phyloP scores from a whole-genome alignment of 2,113 vertebrate species.

The Rhegmatorhina hoffmannsi region DNA sequence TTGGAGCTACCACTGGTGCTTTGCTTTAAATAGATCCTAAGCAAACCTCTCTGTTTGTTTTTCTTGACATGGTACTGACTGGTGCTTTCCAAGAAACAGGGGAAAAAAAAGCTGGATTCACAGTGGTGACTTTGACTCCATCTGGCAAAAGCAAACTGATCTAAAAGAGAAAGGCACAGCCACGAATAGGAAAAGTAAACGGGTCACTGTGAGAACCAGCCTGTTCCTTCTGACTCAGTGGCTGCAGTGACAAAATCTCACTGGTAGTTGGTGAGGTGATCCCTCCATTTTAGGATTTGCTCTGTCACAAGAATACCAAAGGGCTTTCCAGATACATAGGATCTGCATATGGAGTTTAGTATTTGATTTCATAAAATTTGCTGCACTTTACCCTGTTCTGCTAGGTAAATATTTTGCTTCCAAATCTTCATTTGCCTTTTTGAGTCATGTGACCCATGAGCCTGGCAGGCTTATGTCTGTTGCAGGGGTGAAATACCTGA shows the following conservation, averaged over 20 bases:
- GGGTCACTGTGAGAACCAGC: neutral
- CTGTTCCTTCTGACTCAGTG: neutral
- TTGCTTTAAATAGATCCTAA: conserved; percentile 72
- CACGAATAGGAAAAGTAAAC: conserved; percentile 5
- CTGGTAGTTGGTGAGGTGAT: neutral
- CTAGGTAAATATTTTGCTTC: conserved; percentile 14
- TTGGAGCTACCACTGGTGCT: conserved; percentile 48
- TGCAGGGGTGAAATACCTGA: neutral
- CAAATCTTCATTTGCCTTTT: neutral
- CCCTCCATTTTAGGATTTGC: neutral
- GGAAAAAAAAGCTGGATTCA: conserved; percentile 47
- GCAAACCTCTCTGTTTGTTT: conserved; percentile 75
- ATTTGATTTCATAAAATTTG: conserved; percentile 6
- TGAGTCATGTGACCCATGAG: neutral
- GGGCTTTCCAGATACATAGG: neutral
- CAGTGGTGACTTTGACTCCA: conserved; percentile 66
- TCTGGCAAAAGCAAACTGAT: conserved; percentile 42
- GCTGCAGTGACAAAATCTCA: neutral
- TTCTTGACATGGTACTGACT: conserved; percentile 74
- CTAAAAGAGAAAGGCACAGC: conserved; percentile 40
- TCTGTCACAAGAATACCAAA: neutral
- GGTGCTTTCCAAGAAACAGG: conserved; percentile 80
- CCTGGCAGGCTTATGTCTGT: accelerated
- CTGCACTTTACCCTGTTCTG: neutral
- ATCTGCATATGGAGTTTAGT: neutral